Percentiles rank a stretch among this genome's conserved stretches.
Conservation (phyloP, 2,113 vertebrate genomes). For the Brachyhypopomus gauderio region DNA sequence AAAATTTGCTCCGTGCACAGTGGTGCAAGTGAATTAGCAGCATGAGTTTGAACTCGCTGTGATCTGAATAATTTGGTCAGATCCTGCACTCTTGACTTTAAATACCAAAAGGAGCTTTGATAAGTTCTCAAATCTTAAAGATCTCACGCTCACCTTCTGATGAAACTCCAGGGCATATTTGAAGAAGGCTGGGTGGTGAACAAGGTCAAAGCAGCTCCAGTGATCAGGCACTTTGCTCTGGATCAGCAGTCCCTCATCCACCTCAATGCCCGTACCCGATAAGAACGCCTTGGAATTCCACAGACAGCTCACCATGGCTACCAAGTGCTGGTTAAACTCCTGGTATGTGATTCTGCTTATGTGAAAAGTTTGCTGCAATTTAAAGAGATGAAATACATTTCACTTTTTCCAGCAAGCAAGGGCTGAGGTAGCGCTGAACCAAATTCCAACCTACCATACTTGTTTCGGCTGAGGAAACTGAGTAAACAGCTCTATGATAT, state of each 20-base stretch:
- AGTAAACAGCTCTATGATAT: too few species aligned
- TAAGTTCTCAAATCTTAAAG: not conserved
- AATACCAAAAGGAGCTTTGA: not conserved
- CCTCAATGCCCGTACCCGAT: slow-evolving; percentile 67
- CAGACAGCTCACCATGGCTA: slow-evolving; percentile 84
- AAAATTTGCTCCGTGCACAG: not conserved
- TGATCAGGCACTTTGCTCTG: slow-evolving; percentile 68
- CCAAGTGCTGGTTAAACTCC: slow-evolving; percentile 86
- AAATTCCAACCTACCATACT: not conserved
- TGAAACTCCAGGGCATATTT: slow-evolving; percentile 81
- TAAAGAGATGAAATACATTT: not conserved
- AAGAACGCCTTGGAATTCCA: slow-evolving; percentile 84
- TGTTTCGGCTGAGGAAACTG: too few species aligned
- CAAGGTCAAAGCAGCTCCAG: slow-evolving; percentile 79
- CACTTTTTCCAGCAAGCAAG: not conserved
- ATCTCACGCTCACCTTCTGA: slow-evolving; percentile 74
- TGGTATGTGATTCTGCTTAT: slow-evolving; percentile 80
- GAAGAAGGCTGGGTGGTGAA: slow-evolving; percentile 86
- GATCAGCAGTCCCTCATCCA: slow-evolving; percentile 74
- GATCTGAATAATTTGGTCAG: not conserved
- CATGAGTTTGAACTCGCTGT: not conserved
- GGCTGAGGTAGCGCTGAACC: not conserved
- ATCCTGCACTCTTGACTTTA: too few species aligned
- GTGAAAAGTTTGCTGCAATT: slow-evolving; percentile 72
- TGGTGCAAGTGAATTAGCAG: not conserved